phyloP scores from a whole-genome alignment of 2,113 vertebrate species.

The Mesembrinibis cayennensis region DNA sequence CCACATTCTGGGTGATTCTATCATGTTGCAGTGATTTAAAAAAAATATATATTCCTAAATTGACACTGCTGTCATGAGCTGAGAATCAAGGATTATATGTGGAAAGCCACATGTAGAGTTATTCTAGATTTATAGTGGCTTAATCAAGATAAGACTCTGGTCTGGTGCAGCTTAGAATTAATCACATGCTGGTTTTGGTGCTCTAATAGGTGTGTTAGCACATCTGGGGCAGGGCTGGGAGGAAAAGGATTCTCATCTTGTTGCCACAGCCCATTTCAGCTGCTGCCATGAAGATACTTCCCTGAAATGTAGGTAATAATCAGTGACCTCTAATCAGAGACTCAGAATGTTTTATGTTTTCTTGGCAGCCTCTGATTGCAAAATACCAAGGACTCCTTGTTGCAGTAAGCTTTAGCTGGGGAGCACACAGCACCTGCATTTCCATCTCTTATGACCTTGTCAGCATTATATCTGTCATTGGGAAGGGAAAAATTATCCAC shows the following conservation, averaged over 20 bases:
- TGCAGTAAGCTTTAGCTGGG: background rate
- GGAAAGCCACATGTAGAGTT: background rate
- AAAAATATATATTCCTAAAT: background rate
- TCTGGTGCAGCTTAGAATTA: background rate
- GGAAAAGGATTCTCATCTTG: background rate
- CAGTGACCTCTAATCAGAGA: background rate
- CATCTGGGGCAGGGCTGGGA: background rate
- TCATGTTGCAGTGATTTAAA: background rate
- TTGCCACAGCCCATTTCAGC: background rate
- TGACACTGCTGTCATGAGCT: background rate
- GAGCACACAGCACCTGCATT: background rate
- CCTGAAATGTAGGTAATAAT: background rate
- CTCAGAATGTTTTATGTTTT: background rate
- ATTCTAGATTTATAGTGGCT: background rate
- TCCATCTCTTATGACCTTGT: background rate
- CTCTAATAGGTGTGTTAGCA: background rate
- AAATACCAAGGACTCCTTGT: background rate
- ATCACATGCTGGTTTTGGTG: background rate
- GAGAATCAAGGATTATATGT: background rate
- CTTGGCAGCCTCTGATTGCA: background rate
- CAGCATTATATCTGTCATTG: background rate
- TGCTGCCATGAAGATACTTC: background rate
- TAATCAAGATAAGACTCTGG: background rate
- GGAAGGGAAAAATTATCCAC: background rate
- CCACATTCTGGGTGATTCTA: background rate